Evolutionary conservation across 2,797 vertebrate species (phyloP).

Genomic region (Austrolebias charrua): DNA sequence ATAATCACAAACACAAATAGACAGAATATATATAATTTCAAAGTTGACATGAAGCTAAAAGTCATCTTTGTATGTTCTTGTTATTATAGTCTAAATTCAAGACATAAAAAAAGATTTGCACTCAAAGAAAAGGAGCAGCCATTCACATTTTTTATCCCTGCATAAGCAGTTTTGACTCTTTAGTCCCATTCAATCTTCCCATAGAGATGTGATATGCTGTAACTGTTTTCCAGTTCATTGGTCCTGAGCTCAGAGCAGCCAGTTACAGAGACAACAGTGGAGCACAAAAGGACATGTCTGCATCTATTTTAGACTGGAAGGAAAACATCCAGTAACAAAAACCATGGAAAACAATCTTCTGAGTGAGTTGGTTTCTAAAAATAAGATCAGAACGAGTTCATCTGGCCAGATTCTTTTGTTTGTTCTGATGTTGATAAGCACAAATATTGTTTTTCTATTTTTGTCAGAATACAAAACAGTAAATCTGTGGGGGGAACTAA

Average conservation of each 20-base stretch:
- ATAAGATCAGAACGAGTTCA: constrained; percentile 63
- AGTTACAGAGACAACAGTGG: constrained; percentile 15
- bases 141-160: constrained; percentile 10
- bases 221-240: constrained; percentile 40
- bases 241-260: constrained; percentile 27
- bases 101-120: not conserved
- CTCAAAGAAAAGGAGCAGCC: constrained; percentile 27
- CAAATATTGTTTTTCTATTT: constrained; percentile 59
- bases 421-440: constrained; percentile 51
- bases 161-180: constrained; percentile 13
- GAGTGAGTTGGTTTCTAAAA: constrained; percentile 55
- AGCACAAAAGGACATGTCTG: constrained; percentile 36
- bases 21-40: no score
- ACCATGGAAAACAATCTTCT: constrained; percentile 56
- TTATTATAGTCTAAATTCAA: not conserved
- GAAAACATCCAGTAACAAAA: constrained; percentile 64
- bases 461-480: constrained; percentile 53
- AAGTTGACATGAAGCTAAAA: not conserved
- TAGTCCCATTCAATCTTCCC: constrained; percentile 35
- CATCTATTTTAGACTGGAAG: constrained; percentile 62
- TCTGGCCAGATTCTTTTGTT: constrained; percentile 64
- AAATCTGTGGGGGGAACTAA: constrained; percentile 46
- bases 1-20: no score
- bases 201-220: constrained; percentile 32
- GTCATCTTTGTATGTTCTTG: not conserved